Percentiles rank a stretch among this genome's conserved stretches.
Conservation (phyloP, 1,140 invertebrate species). For the Heterodera schachtii region DNA sequence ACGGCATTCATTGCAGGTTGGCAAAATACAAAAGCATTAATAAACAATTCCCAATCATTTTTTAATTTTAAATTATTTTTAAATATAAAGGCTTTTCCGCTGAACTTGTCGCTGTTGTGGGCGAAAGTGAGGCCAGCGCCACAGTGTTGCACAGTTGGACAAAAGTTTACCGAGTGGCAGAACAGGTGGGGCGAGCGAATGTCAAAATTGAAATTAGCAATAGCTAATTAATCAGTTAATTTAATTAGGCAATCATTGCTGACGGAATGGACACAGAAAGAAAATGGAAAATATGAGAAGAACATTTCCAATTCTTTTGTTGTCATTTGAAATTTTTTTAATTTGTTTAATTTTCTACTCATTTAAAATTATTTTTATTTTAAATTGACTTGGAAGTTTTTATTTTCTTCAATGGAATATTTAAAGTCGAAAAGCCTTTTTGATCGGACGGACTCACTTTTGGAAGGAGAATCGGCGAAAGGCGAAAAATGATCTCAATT, state of each 20-base stretch:
- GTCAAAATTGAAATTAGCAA: conserved; percentile 24
- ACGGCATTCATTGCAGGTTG: conserved; percentile 20
- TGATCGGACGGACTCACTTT: too few relatives aligned
- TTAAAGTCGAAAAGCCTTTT: too few relatives aligned
- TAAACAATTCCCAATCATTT: too few relatives aligned
- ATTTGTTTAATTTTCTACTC: too few relatives aligned
- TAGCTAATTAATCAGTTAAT: not conserved
- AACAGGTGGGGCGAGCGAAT: conserved; percentile 49
- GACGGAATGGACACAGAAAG: conserved; percentile 31
- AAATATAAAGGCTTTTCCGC: not conserved
- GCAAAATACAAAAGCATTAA: not conserved
- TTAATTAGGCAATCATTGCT: conserved; percentile 52
- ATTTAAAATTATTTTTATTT: too few relatives aligned
- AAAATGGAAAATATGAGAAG: not conserved
- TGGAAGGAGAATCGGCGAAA: too few relatives aligned
- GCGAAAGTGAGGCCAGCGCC: conserved; percentile 46
- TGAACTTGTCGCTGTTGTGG: conserved; percentile 32
- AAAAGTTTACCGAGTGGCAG: conserved; percentile 61
- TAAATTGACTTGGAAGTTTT: not conserved
- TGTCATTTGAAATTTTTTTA: not conserved
- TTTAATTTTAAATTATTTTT: not conserved
- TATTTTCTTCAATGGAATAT: not conserved
- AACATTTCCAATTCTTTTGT: not conserved
- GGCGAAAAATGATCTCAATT: not conserved
- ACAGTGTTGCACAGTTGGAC: conserved; percentile 52